Conservation (phyloP, 2,797 vertebrate species). For the Philypnodon macrostomus region DNA sequence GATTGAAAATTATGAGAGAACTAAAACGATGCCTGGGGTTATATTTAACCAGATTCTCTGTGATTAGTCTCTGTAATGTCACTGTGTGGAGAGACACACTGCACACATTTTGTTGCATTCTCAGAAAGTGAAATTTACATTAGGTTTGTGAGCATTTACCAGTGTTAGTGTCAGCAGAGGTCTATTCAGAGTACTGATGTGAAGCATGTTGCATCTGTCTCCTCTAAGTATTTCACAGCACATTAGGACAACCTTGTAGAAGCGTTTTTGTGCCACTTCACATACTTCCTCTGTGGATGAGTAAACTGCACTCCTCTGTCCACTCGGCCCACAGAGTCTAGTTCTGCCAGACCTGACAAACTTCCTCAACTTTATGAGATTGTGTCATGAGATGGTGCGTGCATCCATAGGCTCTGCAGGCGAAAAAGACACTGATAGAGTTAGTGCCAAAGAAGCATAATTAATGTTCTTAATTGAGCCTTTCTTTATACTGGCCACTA, state of each 20-base stretch:
- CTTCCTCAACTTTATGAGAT: constrained; percentile 64
- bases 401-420: constrained; percentile 39
- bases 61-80: constrained; percentile 40
- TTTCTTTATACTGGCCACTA: constrained; percentile 58
- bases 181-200: constrained; percentile 55
- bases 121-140: constrained; percentile 49
- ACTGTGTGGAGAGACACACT: constrained; percentile 22
- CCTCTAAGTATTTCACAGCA: constrained; percentile 66
- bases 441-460: constrained; percentile 72
- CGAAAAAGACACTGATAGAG: constrained; percentile 67
- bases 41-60: constrained; percentile 25
- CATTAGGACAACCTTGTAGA: constrained; percentile 58
- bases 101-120: constrained; percentile 22
- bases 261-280: constrained; percentile 67
- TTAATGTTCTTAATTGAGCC: constrained; percentile 74
- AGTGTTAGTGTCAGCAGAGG: constrained; percentile 53
- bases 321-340: constrained; percentile 58
- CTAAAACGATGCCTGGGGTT: constrained; percentile 36
- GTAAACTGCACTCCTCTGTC: constrained; percentile 53
- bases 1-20: no score
- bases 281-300: constrained; percentile 62
- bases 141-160: constrained; percentile 51
- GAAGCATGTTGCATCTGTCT: constrained; percentile 62
- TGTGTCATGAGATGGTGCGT: constrained; percentile 46
- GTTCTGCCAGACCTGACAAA: constrained; percentile 70